Conservation (phyloP, 1,140 invertebrate genomes). For the Ylistrum balloti region DNA sequence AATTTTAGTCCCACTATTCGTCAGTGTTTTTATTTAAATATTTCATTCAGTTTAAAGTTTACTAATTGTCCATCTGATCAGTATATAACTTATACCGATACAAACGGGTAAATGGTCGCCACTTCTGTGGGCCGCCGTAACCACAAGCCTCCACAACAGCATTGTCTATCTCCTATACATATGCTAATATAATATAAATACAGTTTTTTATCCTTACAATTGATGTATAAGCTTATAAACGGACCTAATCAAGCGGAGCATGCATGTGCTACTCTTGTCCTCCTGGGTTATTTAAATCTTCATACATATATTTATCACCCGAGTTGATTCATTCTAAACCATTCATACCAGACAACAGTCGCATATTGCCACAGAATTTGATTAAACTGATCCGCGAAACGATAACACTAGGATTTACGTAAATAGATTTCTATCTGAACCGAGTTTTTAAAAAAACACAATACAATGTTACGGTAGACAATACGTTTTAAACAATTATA, state of each 20-base stretch:
- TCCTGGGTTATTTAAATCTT: neutral
- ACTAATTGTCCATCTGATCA: too few relatives aligned
- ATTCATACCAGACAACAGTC: neutral
- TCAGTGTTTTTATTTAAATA: too few relatives aligned
- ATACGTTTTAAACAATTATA: slow-evolving; percentile 5
- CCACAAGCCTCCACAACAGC: neutral
- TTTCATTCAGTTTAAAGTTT: too few relatives aligned
- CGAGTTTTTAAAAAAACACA: neutral
- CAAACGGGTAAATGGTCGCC: too few relatives aligned
- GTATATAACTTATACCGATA: too few relatives aligned
- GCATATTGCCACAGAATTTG: neutral
- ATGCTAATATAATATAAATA: neutral
- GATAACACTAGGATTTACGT: slow-evolving; percentile 15
- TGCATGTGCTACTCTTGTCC: neutral
- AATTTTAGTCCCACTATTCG: too few relatives aligned
- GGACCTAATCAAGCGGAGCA: neutral
- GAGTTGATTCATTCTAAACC: neutral
- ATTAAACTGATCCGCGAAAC: slow-evolving; percentile 17
- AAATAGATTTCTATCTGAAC: neutral
- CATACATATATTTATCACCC: neutral
- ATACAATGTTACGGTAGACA: neutral
- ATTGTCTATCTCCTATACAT: neutral
- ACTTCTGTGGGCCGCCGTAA: neutral
- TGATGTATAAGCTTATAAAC: neutral
- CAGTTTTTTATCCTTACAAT: neutral